These are phyloP conservation scores for Oopsacas minuta DNA, from an alignment of 37 sponge, comb jelly and placozoan species.

Conservation along the genomic window DNA sequence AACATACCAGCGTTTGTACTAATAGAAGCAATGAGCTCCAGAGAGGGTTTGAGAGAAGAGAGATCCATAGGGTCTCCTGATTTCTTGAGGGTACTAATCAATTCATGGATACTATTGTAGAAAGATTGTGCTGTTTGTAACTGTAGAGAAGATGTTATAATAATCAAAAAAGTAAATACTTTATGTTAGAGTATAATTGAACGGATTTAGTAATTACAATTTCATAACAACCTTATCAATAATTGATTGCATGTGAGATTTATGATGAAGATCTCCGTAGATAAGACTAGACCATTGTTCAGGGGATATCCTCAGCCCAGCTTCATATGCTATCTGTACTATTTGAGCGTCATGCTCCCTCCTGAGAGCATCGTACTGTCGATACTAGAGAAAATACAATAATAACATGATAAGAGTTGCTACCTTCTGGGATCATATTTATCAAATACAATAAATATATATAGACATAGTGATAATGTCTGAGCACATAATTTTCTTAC, in stretches of 20 bases:
- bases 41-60: neutral
- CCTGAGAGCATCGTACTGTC: constrained; percentile 63
- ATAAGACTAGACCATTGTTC: constrained; percentile 84
- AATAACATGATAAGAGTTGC: no score
- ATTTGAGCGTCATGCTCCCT: constrained; percentile 91
- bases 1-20: neutral
- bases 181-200: neutral
- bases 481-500: no score
- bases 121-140: constrained; percentile 36
- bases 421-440: no score
- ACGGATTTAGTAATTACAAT: neutral
- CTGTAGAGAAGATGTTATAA: constrained; percentile 10
- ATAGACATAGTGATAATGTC: no score
- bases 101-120: constrained; percentile 36
- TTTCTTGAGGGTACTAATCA: constrained; percentile 29
- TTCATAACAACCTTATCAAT: constrained; percentile 69
- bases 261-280: constrained; percentile 67
- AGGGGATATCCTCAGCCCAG: constrained; percentile 80
- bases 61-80: constrained; percentile 28
- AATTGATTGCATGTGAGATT: constrained; percentile 95
- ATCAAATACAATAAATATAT: no score
- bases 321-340: constrained; percentile 82
- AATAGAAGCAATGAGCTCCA: constrained; percentile 3
- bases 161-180: neutral
- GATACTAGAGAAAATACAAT: constrained; percentile 45